phyloP scores from a whole-genome alignment of 2,888 invertebrate species.

The Catocala fraxini region DNA sequence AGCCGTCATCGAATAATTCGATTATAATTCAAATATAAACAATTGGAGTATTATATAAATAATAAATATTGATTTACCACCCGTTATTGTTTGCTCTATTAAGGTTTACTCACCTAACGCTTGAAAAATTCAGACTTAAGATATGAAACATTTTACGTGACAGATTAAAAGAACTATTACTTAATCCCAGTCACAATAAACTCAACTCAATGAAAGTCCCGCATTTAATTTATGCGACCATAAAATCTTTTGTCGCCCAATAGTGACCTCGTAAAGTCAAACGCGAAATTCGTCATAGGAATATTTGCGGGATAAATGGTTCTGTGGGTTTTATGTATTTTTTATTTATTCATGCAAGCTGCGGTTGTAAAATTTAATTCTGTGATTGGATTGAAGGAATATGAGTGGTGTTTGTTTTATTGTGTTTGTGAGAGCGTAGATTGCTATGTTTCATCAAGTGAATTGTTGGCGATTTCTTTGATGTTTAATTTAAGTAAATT shows the following conservation, averaged over 20 bases:
- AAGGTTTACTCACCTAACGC: too few relatives aligned
- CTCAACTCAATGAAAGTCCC: slow-evolving; percentile 36
- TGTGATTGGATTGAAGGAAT: slow-evolving; percentile 35
- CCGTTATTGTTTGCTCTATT: too few relatives aligned
- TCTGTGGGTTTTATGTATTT: slow-evolving; percentile 35
- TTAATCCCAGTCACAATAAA: slow-evolving; percentile 22
- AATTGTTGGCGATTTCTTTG: slow-evolving; percentile 8
- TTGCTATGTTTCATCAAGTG: not conserved
- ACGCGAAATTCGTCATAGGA: slow-evolving; percentile 26
- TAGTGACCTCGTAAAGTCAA: slow-evolving; percentile 53
- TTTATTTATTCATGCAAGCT: slow-evolving; percentile 45
- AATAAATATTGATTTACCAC: too few relatives aligned
- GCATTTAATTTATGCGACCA: slow-evolving; percentile 60
- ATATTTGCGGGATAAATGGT: slow-evolving; percentile 28
- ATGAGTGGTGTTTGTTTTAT: slow-evolving; percentile 35
- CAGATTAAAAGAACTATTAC: slow-evolving; percentile 30
- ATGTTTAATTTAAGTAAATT: not conserved
- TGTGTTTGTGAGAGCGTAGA: slow-evolving; percentile 5
- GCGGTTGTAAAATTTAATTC: slow-evolving; percentile 48
- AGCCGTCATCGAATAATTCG: too few relatives aligned
- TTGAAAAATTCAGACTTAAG: too few relatives aligned
- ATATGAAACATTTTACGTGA: too few relatives aligned
- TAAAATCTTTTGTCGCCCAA: slow-evolving; percentile 64
- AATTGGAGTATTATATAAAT: too few relatives aligned
- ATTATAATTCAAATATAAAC: too few relatives aligned